These are phyloP conservation scores for Peromyscus melanophrys DNA, from an alignment of 2,797 vertebrate species.

Conservation along the genomic window DNA sequence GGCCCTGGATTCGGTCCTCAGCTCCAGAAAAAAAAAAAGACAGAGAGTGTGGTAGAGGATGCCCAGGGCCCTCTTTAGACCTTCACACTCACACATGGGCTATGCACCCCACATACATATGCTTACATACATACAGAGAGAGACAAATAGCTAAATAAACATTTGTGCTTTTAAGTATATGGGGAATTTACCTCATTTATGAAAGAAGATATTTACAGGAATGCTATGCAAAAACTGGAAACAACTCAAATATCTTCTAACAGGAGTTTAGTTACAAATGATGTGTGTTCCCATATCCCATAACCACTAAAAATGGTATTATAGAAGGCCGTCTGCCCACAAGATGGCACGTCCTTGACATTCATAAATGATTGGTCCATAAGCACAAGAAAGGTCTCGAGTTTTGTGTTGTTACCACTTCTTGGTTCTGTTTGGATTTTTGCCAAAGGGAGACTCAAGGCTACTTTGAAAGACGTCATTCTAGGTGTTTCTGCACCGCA, in stretches of 20 bases:
- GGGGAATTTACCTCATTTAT: neutral
- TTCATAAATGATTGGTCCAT: neutral
- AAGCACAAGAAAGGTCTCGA: too few species aligned
- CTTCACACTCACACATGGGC: neutral
- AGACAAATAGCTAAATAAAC: neutral
- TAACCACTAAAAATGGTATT: neutral
- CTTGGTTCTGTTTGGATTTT: neutral
- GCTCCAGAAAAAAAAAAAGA: too few species aligned
- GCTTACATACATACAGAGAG: too few species aligned
- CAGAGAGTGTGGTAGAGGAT: neutral
- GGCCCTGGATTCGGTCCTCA: too few species aligned
- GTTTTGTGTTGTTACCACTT: neutral
- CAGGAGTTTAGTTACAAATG: neutral
- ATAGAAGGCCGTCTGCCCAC: neutral
- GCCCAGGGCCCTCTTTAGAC: neutral
- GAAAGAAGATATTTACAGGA: neutral
- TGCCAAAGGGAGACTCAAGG: neutral
- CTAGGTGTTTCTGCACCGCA: neutral
- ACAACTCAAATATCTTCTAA: neutral
- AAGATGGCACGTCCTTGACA: neutral
- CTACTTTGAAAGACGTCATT: neutral
- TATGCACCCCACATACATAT: neutral
- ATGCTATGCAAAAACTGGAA: neutral
- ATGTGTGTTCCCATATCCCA: neutral
- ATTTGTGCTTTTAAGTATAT: neutral